Conservation (phyloP, 2,888 invertebrate genomes). For the Blastobasis lacticolella region DNA sequence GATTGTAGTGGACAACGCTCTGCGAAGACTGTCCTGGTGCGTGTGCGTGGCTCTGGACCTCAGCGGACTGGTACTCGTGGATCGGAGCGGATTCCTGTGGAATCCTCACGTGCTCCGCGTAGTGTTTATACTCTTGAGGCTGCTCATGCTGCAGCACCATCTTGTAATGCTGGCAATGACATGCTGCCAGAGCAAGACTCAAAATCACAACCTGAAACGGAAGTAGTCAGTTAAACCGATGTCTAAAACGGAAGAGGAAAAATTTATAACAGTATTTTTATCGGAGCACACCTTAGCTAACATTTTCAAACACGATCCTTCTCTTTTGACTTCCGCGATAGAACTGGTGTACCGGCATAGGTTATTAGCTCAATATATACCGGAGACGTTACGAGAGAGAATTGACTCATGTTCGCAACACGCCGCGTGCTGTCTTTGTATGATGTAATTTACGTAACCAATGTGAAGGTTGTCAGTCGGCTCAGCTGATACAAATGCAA, state of each 20-base stretch:
- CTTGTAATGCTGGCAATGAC: conserved; percentile 39
- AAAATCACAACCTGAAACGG: conserved; percentile 44
- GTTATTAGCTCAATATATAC: conserved; percentile 71
- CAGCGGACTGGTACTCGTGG: conserved; percentile 25
- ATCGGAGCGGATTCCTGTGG: conserved; percentile 39
- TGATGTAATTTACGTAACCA: conserved; percentile 71
- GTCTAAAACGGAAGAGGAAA: neutral
- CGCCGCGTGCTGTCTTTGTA: conserved; percentile 42
- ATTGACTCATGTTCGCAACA: conserved; percentile 63
- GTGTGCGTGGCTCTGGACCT: neutral
- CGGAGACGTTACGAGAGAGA: conserved; percentile 71
- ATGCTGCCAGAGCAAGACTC: conserved; percentile 30
- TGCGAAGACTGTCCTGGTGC: conserved; percentile 27
- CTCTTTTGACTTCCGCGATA: conserved; percentile 63
- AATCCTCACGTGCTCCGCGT: conserved; percentile 28
- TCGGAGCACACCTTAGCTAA: conserved; percentile 52
- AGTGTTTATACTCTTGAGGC: conserved; percentile 36
- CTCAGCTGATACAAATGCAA: conserved; percentile 32
- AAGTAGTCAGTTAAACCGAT: conserved; percentile 3
- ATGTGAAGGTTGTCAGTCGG: conserved; percentile 61
- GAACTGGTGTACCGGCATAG: conserved; percentile 69
- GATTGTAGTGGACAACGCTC: conserved; percentile 37
- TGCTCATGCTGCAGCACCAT: conserved; percentile 35
- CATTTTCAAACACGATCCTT: conserved; percentile 54
- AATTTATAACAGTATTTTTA: neutral